Percentiles rank a stretch among this genome's conserved stretches.
phyloP scores from a whole-genome alignment of 2,113 vertebrate genomes.

The Onychostoma macrolepis region DNA sequence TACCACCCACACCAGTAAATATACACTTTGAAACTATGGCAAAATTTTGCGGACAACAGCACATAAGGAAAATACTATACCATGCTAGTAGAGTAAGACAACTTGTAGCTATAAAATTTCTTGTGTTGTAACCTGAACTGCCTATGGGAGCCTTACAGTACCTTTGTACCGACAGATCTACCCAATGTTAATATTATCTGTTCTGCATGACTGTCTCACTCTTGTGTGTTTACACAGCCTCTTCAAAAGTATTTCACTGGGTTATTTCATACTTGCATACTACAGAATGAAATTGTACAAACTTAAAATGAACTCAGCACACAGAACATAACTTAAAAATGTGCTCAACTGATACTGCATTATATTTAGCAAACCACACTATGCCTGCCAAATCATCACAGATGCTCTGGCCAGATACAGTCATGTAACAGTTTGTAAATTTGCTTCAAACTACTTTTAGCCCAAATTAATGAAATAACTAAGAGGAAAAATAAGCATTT shows the following conservation, averaged over 20 bases:
- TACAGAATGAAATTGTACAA: neutral
- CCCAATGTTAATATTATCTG: neutral
- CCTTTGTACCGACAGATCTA: neutral
- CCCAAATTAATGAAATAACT: neutral
- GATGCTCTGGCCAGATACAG: conserved; percentile 8
- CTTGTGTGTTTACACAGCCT: neutral
- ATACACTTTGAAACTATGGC: neutral
- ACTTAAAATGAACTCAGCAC: neutral
- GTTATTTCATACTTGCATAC: neutral
- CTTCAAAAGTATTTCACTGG: neutral
- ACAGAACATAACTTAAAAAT: conserved; percentile 6
- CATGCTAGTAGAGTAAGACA: neutral
- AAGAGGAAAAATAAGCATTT: neutral
- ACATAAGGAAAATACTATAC: neutral
- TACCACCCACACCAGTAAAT: conserved; percentile 5
- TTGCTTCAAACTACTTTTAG: conserved; percentile 6
- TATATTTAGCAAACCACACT: conserved; percentile 3
- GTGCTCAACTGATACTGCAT: neutral
- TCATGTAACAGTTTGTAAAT: neutral
- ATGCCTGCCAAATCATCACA: conserved; percentile 18
- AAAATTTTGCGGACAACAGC: neutral
- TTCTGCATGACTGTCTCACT: neutral
- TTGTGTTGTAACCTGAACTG: neutral
- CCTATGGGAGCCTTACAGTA: neutral
- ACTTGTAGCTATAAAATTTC: neutral